phyloP scores from a whole-genome alignment of 2,113 vertebrate species.

The Oreotrochilus melanogaster region DNA sequence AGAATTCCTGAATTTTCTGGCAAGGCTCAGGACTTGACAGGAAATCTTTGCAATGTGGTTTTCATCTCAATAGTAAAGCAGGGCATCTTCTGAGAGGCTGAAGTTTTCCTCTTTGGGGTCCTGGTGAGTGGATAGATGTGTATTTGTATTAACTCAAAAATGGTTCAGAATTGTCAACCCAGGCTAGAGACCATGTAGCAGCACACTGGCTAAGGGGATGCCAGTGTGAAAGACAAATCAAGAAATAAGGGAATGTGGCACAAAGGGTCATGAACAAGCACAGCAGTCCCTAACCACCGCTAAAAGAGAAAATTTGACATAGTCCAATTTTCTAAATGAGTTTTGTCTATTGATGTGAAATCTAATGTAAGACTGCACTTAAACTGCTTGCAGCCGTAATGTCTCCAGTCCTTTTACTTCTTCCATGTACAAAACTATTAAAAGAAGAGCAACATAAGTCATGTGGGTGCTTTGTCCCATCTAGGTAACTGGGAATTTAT shows the following conservation, averaged over 20 bases:
- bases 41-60: not conserved
- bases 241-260: not conserved
- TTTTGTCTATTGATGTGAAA: not conserved
- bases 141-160: not conserved
- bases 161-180: not conserved
- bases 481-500: not conserved
- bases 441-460: not conserved
- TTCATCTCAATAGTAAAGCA: not conserved
- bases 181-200: not conserved
- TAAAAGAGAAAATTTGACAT: not conserved
- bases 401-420: not conserved
- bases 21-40: not conserved
- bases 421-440: not conserved
- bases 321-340: not conserved
- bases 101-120: not conserved
- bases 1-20: slow-evolving; percentile 4
- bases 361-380: not conserved
- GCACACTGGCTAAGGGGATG: not conserved
- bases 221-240: not conserved
- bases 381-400: not conserved
- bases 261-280: not conserved
- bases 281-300: not conserved
- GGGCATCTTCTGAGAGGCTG: not conserved
- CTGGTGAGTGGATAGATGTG: not conserved
- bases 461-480: not conserved